Evolutionary conservation across 2,888 invertebrate genomes (phyloP), one percentile per base, ranked within the genome.

Genomic region (Plutella xylostella): DNA sequence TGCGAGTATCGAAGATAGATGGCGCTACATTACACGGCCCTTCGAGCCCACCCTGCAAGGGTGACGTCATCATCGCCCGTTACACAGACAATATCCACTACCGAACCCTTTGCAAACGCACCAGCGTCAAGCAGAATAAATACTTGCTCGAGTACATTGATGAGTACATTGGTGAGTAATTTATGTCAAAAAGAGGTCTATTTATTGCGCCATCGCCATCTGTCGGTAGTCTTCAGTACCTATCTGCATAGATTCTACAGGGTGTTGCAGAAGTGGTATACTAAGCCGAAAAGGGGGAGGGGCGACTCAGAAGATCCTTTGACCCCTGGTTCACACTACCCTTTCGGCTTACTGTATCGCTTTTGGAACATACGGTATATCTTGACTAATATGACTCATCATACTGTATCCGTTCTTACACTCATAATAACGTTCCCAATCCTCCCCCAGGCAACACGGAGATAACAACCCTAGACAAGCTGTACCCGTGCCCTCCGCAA

Each of bases 161-260:
- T 0, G 82, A 82, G 38, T 76, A 59, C 48, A n/a, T n/a, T n/a
- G 82, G 82, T 78, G 7, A 67, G 77, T 19, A n/a, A n/a, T n/a
- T n/a, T n/a, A n/a, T n/a, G n/a, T n/a, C n/a, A n/a, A n/a, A n/a
- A n/a, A n/a, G n/a, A n/a, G n/a, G n/a, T n/a, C n/a, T n/a, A n/a
- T n/a, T n/a, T n/a, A n/a, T n/a, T n/a, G n/a, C n/a, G n/a, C n/a
- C n/a, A n/a, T n/a, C n/a, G n/a, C n/a, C n/a, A n/a, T n/a, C n/a
- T n/a, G n/a, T n/a, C n/a, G n/a, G n/a, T n/a, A n/a, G n/a, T n/a
- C n/a, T n/a, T n/a, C n/a, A n/a, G n/a, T n/a, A n/a, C n/a, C n/a
- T n/a, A n/a, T n/a, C n/a, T 22, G 22, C 6, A 6, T 22, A 9
- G 22, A 22, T 22, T 22, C 22, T 5, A 5, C 5, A 22, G 6